Evolutionary conservation across 2,888 invertebrate species (phyloP), one percentile per base, ranked within the genome.

Genomic region (Elysia crispata): DNA sequence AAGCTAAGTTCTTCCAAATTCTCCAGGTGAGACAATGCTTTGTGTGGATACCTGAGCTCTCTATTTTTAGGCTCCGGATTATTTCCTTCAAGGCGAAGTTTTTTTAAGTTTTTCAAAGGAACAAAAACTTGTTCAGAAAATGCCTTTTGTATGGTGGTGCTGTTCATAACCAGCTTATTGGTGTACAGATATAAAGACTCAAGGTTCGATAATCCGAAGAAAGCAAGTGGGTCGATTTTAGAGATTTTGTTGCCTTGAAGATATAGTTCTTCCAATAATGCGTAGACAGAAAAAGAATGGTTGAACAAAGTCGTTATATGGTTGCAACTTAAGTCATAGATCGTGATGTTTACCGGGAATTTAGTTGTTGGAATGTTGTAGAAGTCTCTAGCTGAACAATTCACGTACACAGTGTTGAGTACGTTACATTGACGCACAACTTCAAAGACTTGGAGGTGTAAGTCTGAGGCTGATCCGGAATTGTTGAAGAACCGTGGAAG

Each of bases 41-140:
- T 25, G 15, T 74, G 76, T 1, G 83, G 83, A 50, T 83, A 83
- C 28, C 60, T 54, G 62, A 76, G 57, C 1, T 31, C 20, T 3
- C 23, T 1, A 6, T 25, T 23, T 1, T 49, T 41, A 1, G 25
- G 18, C 18, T 6, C 11, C 8, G 31, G 13, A 20, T 69, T 76
- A 28, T 75, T 79, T 25, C 76, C 3, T 23, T 60, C 23, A 6
- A 60, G 23, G 5, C 23, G 23, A 8, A 60, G 3, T 20, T 23
- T 60, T 60, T 60, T 60, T 23, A 60, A 18, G 6, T 20, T 23
- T 23, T 60, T 18, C 60, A 60, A 60, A 20, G 60, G 60, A 18
- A 20, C n/a, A 23, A 60, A 60, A 5, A 60, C 60, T 5, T 60
- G 3, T 20, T 60, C 60, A 60, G 5, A 5, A 23, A 23, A 60